phyloP scores from a whole-genome alignment of 2,113 vertebrate genomes.

The Clarias batrachus region DNA sequence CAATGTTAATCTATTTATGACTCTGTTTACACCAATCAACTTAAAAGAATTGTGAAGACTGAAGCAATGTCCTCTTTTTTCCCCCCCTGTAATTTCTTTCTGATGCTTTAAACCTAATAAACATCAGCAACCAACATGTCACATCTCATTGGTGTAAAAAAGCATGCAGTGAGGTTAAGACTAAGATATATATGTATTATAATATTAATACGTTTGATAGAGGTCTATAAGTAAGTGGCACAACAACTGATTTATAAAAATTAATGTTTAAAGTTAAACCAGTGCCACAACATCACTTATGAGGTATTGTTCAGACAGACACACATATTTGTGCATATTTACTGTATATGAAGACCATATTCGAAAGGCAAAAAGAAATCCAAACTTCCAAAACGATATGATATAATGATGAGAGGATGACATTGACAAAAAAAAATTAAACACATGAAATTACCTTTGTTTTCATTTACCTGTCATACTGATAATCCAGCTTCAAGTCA shows the following conservation, averaged over 20 bases:
- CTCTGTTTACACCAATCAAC: conserved; percentile 14
- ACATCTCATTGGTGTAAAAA: background rate
- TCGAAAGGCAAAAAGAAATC: too few species aligned
- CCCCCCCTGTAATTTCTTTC: background rate
- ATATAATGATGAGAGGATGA: too few species aligned
- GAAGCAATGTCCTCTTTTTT: background rate
- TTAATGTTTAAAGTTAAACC: background rate
- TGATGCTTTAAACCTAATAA: conserved; percentile 38
- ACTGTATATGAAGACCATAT: too few species aligned
- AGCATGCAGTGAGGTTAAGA: background rate
- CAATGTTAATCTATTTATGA: conserved; percentile 40
- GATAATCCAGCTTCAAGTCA: background rate
- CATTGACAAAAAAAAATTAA: too few species aligned
- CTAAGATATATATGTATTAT: too few species aligned
- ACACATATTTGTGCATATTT: background rate
- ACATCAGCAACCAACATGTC: background rate
- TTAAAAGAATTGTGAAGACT: background rate
- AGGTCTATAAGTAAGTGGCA: background rate
- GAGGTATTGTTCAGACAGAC: background rate
- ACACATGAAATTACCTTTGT: too few species aligned
- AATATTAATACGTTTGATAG: background rate
- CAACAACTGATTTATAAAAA: background rate
- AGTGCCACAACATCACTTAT: background rate
- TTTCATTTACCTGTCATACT: too few species aligned
- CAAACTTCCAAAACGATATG: too few species aligned